phyloP scores from a whole-genome alignment of 2,797 vertebrate genomes.

The Chloroceryle inda region DNA sequence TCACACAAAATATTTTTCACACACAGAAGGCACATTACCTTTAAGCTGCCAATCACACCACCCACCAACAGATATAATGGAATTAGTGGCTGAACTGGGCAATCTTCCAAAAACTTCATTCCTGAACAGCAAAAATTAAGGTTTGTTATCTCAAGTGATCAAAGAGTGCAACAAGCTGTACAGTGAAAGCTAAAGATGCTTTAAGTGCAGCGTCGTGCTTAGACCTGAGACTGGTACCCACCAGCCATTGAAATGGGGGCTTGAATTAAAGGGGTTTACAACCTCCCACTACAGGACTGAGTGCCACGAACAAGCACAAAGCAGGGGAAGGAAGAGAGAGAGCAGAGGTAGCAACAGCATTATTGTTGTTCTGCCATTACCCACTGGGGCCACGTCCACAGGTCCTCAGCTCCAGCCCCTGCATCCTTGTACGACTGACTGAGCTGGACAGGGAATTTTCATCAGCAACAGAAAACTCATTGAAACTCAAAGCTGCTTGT shows the following conservation, averaged over 20 bases:
- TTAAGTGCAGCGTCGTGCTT: background rate
- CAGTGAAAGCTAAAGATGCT: background rate
- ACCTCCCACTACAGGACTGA: background rate
- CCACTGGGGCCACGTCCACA: background rate
- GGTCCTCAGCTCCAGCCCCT: background rate
- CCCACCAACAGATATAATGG: conserved; percentile 80
- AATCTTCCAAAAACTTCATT: conserved; percentile 79
- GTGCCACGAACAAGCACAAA: background rate
- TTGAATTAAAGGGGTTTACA: background rate
- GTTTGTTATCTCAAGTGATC: conserved; percentile 19
- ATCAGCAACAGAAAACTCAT: background rate
- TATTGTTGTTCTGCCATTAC: background rate
- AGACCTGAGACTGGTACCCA: background rate
- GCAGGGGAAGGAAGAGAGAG: background rate
- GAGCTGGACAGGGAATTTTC: background rate
- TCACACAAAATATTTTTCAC: conserved; percentile 30
- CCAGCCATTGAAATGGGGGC: background rate
- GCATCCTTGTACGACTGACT: background rate
- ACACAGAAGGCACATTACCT: conserved; percentile 68
- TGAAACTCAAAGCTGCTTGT: background rate
- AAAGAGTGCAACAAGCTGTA: background rate
- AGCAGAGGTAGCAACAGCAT: background rate
- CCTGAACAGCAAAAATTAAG: conserved; percentile 64
- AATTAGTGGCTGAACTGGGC: conserved; percentile 79
- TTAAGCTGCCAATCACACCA: conserved; percentile 77